A percentile compares a stretch with the other conserved stretches of the same genome.
Conservation (phyloP, 2,888 invertebrate genomes). For the Tetheella fluctuosa region DNA sequence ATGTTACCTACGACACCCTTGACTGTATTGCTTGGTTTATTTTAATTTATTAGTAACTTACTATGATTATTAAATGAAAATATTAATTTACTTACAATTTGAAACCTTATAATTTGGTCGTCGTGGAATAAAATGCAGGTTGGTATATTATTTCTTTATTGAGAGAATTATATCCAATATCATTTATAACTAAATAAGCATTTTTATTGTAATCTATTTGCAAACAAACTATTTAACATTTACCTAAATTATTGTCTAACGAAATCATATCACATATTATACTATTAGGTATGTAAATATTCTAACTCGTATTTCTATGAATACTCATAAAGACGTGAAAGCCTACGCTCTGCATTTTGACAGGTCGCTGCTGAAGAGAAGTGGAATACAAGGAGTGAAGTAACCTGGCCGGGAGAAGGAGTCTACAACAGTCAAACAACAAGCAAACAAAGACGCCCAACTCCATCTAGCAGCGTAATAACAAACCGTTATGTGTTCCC, state of each 20-base stretch:
- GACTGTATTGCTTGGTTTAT: no score
- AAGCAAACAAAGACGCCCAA: slow-evolving; percentile 31
- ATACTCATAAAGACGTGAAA: slow-evolving; percentile 74
- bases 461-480: not conserved
- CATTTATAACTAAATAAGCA: not conserved
- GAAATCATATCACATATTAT: not conserved
- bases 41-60: no score
- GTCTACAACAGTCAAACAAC: slow-evolving; percentile 29
- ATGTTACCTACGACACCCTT: no score
- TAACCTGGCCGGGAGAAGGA: slow-evolving; percentile 67
- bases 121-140: not conserved
- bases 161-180: not conserved
- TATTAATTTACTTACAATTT: not conserved
- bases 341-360: slow-evolving; percentile 68
- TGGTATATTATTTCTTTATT: slow-evolving; percentile 9
- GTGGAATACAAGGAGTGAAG: slow-evolving; percentile 74
- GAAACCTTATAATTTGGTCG: not conserved
- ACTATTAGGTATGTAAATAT: not conserved
- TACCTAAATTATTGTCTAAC: not conserved
- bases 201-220: not conserved
- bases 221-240: not conserved
- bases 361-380: slow-evolving; percentile 82
- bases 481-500: slow-evolving; percentile 70
- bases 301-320: slow-evolving; percentile 12
- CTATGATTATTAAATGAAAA: not conserved